Evolutionary conservation across 1,140 invertebrate species (phyloP), one percentile per base, ranked within the genome.

Genomic region (Fopius arisanus): DNA sequence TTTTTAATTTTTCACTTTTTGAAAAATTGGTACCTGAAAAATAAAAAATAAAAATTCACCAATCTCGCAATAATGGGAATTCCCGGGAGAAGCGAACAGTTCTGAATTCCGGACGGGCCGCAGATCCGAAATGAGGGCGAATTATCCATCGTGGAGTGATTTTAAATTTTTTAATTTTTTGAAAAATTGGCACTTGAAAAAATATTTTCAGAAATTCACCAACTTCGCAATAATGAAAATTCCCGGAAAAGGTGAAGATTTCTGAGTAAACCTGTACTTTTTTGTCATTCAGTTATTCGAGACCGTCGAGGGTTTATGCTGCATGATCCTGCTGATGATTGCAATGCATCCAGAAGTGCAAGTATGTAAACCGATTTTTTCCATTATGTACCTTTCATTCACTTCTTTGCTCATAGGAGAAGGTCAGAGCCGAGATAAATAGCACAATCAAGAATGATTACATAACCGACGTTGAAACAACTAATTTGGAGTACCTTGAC

Each of bases 401-500:
- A 59, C 19, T 26, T 59, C 2, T 26, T 59, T 12, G 19, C 19
- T 9, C 6, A 26, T 3, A 81, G 77, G 75, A 85, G 12, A 88
- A 86, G 76, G 78, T 89, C 3, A 86, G 88, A 28, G 81, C 88
- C 21, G 91, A 92, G 78, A 63, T 92, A 59, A 85, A 87, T 63
- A 40, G 76, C 29, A 81, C 92, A 14, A 86, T 90, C 75, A 89
- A 87, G 69, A 81, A 83, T n/a, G 81, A 74, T 76, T 82, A 79
- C 16, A 84, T 90, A 0, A 88, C 88, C 9, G 88, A 88, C 67
- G 87, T 91, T 14, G 90, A 91, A 76, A 71, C 93, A 41, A 82
- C 84, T 14, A 79, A 88, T 70, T 77, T 93, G 65, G 88, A 90
- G 54, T 93, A 92, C 75, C 75, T 91, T 40, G 91, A 92, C 75